Base-by-base conservation (phyloP, 2,888 invertebrate genomes). In the Apamea epomidion region DNA sequence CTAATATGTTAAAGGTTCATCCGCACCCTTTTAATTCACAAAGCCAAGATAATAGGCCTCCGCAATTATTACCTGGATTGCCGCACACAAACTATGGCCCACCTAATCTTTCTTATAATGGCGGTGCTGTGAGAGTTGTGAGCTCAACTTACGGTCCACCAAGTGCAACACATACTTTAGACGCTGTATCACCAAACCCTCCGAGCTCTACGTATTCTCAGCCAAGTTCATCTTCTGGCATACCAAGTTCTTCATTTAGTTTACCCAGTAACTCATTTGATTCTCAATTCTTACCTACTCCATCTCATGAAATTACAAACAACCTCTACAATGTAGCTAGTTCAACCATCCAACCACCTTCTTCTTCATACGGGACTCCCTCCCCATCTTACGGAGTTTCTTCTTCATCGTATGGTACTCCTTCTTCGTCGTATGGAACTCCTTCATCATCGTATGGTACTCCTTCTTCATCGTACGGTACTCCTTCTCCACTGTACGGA, bases 141-240 rank as follows among this genome's bases (percentile, higher is more conserved):
- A 94, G 94, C 89, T 95, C 96, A 62, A 96, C 96, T 86, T 93
- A 95, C 83, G 94, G 93, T 37, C 93, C 95, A 45, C 93, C 94
- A 64, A 94, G 93, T 86, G 94, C 95, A 78, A 93, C 94, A 12
- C 93, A 95, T 86, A 92, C 94, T 65, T 78, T 93, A 76, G 94
- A 95, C 45, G 90, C 94, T 78, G 93, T 95, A 65, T 93, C 95
- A 25, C 93, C 94, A 76, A 93, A 88, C 82, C 90, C 93, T 51
- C 84, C 91, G 14, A 94, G 89, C 82, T 92, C 94, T 77, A 92
- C 93, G 21, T 93, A 92, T 87, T 91, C 93, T 78, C 86, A 91
- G 25, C 87, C 93, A 32, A 94, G 91, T 88, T 89, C 91, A 62
- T 91, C 92, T 42, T 92, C 92, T 78, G 88, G 81, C 7, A 60